A percentile compares a stretch with the other conserved stretches of the same genome.
Evolutionary conservation across 2,113 vertebrate species (phyloP).

Genomic region (Gymnogyps californianus): DNA sequence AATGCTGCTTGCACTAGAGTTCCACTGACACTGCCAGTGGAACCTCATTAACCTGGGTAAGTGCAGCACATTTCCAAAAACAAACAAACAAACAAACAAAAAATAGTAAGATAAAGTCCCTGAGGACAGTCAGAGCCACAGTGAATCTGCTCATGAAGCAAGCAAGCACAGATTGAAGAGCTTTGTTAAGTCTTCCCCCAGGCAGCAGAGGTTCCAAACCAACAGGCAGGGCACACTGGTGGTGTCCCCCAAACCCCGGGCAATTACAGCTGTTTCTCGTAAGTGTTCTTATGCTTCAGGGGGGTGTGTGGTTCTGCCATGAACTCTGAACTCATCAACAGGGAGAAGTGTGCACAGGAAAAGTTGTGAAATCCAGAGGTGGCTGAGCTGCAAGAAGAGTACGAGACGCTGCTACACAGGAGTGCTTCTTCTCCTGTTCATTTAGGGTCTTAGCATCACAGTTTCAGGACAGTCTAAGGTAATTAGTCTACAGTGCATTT

Average conservation of each 20-base stretch:
- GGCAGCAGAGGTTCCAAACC: not conserved
- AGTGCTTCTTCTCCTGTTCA: not conserved
- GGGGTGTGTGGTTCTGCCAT: accelerated
- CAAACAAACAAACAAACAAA: not conserved
- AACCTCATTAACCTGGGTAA: not conserved
- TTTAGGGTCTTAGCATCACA: not conserved
- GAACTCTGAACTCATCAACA: not conserved
- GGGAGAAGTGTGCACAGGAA: not conserved
- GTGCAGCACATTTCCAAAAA: not conserved
- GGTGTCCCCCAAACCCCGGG: not conserved
- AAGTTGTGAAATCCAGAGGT: not conserved
- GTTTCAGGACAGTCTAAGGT: not conserved
- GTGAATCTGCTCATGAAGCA: not conserved
- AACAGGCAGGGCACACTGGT: not conserved
- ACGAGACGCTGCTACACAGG: not conserved
- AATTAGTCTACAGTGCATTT: not conserved
- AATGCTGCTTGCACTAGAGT: not conserved
- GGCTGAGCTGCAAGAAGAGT: not conserved
- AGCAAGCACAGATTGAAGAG: not conserved
- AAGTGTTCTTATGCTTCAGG: not conserved
- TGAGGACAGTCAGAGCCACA: not conserved
- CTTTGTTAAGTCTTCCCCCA: not conserved
- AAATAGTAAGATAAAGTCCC: not conserved
- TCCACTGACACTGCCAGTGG: not conserved
- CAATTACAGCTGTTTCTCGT: not conserved